Conservation (phyloP, 2,797 vertebrate species). For the Neosalanx taihuensis region DNA sequence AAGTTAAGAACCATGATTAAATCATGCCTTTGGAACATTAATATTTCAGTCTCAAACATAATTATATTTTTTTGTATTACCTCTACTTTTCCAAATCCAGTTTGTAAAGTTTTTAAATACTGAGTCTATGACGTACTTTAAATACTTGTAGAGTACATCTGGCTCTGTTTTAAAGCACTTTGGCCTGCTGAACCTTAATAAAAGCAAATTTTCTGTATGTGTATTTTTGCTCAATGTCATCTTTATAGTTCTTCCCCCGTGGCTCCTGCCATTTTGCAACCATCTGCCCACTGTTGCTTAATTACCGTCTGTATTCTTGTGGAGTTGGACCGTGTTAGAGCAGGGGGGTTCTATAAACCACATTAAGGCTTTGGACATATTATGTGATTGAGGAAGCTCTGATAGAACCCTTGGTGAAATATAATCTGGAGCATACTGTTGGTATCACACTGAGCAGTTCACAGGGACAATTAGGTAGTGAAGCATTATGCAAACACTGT, state of each 20-base stretch:
- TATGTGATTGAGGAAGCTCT: conserved; percentile 38
- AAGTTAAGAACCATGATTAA: conserved; percentile 14
- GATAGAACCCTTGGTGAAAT: conserved; percentile 36
- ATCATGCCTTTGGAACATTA: conserved; percentile 16
- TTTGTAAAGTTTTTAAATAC: neutral
- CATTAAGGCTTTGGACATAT: conserved; percentile 42
- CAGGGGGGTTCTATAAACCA: conserved; percentile 31
- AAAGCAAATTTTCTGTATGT: conserved; percentile 20
- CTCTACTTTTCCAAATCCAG: neutral
- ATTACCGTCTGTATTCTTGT: conserved; percentile 58
- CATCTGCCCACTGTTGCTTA: conserved; percentile 54
- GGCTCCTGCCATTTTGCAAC: conserved; percentile 46
- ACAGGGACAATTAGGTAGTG: conserved; percentile 32
- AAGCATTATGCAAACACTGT: conserved; percentile 35
- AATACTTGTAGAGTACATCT: neutral
- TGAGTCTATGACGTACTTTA: neutral
- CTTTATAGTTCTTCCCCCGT: conserved; percentile 39
- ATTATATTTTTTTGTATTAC: neutral
- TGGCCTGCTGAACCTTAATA: neutral
- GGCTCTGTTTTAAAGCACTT: conserved; percentile 13
- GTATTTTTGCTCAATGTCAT: conserved; percentile 39
- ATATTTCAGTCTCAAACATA: conserved; percentile 19
- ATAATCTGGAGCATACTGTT: conserved; percentile 43
- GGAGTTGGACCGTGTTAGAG: conserved; percentile 50
- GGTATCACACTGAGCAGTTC: conserved; percentile 35